Base-by-base conservation (phyloP, 2,113 vertebrate species). In the Ceyx margarethae region DNA sequence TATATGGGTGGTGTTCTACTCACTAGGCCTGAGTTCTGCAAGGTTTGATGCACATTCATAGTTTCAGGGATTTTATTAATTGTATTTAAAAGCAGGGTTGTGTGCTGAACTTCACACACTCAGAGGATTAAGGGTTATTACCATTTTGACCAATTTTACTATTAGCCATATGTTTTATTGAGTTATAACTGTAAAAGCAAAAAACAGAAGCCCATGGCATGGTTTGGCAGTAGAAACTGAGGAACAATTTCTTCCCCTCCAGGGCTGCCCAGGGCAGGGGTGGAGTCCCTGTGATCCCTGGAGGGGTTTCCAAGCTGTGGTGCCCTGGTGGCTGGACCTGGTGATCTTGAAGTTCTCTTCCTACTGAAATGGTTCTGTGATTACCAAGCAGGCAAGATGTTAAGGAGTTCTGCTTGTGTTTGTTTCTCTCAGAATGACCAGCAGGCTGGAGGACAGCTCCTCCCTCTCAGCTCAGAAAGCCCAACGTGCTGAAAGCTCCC, bases 341-440 rank as follows among this genome's bases (percentile, higher is more conserved):
- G 18, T 56, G 53, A n/a, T 31, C 29, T n/a, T 19, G 28, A 56
- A 56, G 18, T 18, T 18, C 29, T 56, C 10, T 56, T 11, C 54
- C 54, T 31, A n/a, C 29, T 16, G 15, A 54, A 54, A 29, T 31
- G 17, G 31, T 56, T 56, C 26, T 28, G 15, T 16, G 51, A 54
- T 80, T 78, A 25, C 48, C 73, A 42, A 60, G 46, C 48, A 66
- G 54, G 33, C 31, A 65, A 42, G 53, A 21, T 3, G 84, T 9
- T 53, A 80, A 29, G 15, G 51, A 64, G 15, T 28, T 82, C 43
- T 90, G 60, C 86, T 57, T 84, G 79, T 57, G 53, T 96, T 43
- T 83, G 5, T 94, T 92, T 82, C 91, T 96, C 53, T 22, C 92
- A 98, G 98, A 92, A 98, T 98, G 98, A 96, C 97, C 68, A 73